Base-by-base conservation (phyloP, 2,888 invertebrate genomes). In the Pseudococcus viburni region DNA sequence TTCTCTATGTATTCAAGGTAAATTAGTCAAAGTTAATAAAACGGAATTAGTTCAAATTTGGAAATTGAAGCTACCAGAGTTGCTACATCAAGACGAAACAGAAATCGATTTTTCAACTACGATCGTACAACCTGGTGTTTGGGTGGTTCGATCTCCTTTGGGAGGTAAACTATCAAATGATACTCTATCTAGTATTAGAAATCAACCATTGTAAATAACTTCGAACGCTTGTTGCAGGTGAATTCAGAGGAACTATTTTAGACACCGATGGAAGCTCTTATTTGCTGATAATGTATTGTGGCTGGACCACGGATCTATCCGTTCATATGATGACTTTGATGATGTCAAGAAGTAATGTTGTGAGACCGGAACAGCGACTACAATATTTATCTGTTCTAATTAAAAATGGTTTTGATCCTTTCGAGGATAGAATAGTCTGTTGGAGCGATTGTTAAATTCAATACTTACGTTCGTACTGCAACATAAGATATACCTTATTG, bases 261-360 rank as follows among this genome's bases (percentile, higher is more conserved):
- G 90, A 90, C n/a, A 89, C 88, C 11, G 89, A 89, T 22, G 89
- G 89, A 22, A 84, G 86, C 0, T 88, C 89, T 48, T 89, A 90
- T 77, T 83, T 90, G 51, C 73, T 90, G 85, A 89, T 90, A 11
- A 89, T 89, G 19, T 90, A 90, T 86, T 90, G 90, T 84, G 90
- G 90, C 9, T 89, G 89, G 89, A 90, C 89, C 73, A 84, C 89
- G 55, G 90, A 90, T 0, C 64, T 88, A 17, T 87, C 88, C 19
- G 90, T 90, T 17, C 90, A 90, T 64, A 89, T 90, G 33, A 90
- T 90, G 90, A 90, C 90, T 15, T 89, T 90, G 15, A 90, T 90
- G 0, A 89, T 90, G 12, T 90, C 90, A 17, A 88, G 90, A 17
- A 88, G 89, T 17, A 89, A 89, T 39, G 88, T 88, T 0, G 89